Conservation (phyloP, 2,113 vertebrate genomes). For the Turnix velox region DNA sequence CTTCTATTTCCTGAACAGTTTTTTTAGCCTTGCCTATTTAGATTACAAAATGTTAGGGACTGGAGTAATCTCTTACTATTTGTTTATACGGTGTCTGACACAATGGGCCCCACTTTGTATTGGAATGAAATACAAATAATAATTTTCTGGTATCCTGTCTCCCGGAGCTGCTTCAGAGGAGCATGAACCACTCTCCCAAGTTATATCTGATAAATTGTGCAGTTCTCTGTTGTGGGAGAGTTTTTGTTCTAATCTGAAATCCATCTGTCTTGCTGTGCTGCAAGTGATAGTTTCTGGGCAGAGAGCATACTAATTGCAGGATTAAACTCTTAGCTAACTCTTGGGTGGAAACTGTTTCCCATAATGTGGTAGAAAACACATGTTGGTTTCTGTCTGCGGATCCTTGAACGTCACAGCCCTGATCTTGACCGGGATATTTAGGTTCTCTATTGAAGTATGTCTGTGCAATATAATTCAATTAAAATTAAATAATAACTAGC, state of each 20-base stretch:
- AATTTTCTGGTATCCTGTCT: constrained; percentile 31
- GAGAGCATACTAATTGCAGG: constrained; percentile 54
- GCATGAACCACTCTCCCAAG: neutral
- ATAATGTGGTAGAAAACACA: constrained; percentile 49
- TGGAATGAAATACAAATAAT: constrained; percentile 9
- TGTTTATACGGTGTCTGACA: constrained; percentile 7
- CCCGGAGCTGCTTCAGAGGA: constrained; percentile 5
- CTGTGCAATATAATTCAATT: neutral
- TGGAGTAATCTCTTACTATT: neutral
- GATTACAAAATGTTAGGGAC: neutral
- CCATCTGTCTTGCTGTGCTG: constrained; percentile 34
- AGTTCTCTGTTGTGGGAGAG: constrained; percentile 4
- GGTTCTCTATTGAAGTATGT: neutral
- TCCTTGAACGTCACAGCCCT: neutral
- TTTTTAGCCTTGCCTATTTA: neutral
- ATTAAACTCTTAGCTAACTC: constrained; percentile 59
- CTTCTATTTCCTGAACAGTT: neutral
- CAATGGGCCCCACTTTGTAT: neutral
- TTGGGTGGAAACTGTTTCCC: constrained; percentile 55
- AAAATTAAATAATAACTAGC: constrained; percentile 43
- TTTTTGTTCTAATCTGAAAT: constrained; percentile 33
- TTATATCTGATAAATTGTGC: constrained; percentile 6
- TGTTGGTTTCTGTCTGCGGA: constrained; percentile 19
- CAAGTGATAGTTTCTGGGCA: constrained; percentile 56
- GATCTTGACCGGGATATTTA: neutral